Base-by-base conservation (phyloP, 2,113 vertebrate genomes). In the Poeciliopsis turrubarensis region DNA sequence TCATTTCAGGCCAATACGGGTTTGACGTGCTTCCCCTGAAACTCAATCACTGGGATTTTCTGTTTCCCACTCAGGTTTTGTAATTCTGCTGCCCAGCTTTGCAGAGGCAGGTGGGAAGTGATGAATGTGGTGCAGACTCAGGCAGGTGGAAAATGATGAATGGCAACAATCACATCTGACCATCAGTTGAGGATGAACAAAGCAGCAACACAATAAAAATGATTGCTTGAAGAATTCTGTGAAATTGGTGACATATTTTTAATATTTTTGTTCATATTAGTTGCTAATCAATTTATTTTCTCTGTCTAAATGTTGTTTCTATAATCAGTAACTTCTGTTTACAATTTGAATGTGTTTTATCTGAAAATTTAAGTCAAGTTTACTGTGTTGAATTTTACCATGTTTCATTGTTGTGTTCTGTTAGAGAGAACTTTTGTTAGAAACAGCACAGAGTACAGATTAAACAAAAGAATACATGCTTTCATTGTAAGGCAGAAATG, bases 1-100 rank as follows among this genome's bases (percentile, higher is more conserved):
- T 87, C 88, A 86, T 72, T 82, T 69, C 14, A 60, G 83, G 85
- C 76, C 63, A 86, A 82, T 65, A 62, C 63, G 78, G 82, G 78
- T 87, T 91, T 90, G 90, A 91, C 90, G 83, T 73, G 88, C 90
- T 87, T 90, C 89, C 89, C 80, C 74, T 79, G 87, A 87, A 68
- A 82, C 81, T 92, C 87, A 89, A 84, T 90, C 90, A 89, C 82
- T 29, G 74, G 75, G 87, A 84, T 88, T 89, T 90, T 83, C 67
- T 54, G 51, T 85, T 84, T 83, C 77, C 80, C 70, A 30, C 70
- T 84, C 78, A 29, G 80, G 65, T 73, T 34, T 1, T 69, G 80
- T 70, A 82, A 79, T 82, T 81, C 80, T 73, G 27, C 68, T 29
- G 72, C 61, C 44, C 29, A 1, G 72, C 51, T 69, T 63, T 1